Conservation (phyloP, 2,888 invertebrate genomes). For the Mimachlamys varia region DNA sequence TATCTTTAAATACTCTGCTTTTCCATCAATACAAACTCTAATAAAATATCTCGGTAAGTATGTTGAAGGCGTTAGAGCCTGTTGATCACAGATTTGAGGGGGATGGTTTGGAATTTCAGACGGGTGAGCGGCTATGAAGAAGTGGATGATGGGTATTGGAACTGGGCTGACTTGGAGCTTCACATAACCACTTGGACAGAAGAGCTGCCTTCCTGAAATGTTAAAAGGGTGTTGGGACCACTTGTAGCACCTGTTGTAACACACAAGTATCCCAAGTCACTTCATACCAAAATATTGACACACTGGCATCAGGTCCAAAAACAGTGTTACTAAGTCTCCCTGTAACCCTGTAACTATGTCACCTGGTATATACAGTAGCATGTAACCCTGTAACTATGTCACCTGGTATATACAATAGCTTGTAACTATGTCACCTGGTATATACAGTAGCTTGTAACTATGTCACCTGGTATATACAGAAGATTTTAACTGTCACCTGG, state of each 20-base stretch:
- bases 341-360: too few relatives aligned
- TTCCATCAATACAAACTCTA: not conserved
- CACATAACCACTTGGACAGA: not conserved
- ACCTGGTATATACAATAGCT: too few relatives aligned
- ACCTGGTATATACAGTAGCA: too few relatives aligned
- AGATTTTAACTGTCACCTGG: too few relatives aligned
- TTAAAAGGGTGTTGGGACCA: constrained; percentile 10
- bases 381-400: too few relatives aligned
- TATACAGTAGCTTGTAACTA: too few relatives aligned
- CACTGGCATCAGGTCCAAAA: too few relatives aligned
- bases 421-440: too few relatives aligned
- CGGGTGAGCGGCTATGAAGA: not conserved
- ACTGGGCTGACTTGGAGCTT: not conserved
- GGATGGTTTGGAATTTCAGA: not conserved
- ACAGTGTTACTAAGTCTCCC: too few relatives aligned
- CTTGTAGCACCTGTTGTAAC: constrained; percentile 1
- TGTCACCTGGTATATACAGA: too few relatives aligned
- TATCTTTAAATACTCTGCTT: too few relatives aligned
- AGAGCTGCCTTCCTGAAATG: constrained; percentile 1
- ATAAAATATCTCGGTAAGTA: not conserved
- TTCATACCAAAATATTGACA: not conserved
- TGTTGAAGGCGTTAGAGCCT: not conserved
- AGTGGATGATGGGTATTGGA: not conserved
- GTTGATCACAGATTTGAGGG: not conserved
- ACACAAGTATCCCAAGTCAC: not conserved